Conservation (phyloP, 2,888 invertebrate genomes). For the Caenorhabditis uteleia region DNA sequence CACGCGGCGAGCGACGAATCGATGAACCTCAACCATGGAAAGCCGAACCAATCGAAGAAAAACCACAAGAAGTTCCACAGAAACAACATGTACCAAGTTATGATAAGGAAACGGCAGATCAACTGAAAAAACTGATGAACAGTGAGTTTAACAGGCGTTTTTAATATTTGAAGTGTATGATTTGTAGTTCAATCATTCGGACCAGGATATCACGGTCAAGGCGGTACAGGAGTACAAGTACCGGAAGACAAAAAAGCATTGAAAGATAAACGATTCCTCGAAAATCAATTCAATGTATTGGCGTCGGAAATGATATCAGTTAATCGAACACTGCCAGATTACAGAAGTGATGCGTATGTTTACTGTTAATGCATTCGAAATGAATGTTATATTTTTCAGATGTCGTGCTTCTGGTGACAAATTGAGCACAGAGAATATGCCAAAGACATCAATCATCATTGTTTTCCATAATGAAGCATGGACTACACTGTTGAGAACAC, state of each 20-base stretch:
- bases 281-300: slow-evolving; percentile 78
- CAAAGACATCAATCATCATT: slow-evolving; percentile 93
- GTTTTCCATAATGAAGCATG: slow-evolving; percentile 99
- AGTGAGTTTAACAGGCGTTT: too few species aligned
- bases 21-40: slow-evolving; percentile 6
- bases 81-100: not conserved
- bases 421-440: slow-evolving; percentile 75
- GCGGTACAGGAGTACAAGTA: slow-evolving; percentile 62
- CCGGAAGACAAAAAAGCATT: slow-evolving; percentile 48
- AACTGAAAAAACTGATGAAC: slow-evolving; percentile 26
- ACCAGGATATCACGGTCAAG: slow-evolving; percentile 56
- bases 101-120: slow-evolving; percentile 4
- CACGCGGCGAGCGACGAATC: slow-evolving; percentile 24
- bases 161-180: not conserved
- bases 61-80: not conserved
- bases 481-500: slow-evolving; percentile 84
- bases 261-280: slow-evolving; percentile 63
- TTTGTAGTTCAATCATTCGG: slow-evolving; percentile 39
- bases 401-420: slow-evolving; percentile 17
- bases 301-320: slow-evolving; percentile 97
- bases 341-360: slow-evolving; percentile 71
- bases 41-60: too few species aligned
- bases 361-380: not conserved
- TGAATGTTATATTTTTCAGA: slow-evolving; percentile 9
- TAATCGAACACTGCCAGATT: slow-evolving; percentile 91